These are phyloP conservation scores for Mamestra brassicae DNA, from an alignment of 2,888 invertebrate species.

Conservation along the genomic window DNA sequence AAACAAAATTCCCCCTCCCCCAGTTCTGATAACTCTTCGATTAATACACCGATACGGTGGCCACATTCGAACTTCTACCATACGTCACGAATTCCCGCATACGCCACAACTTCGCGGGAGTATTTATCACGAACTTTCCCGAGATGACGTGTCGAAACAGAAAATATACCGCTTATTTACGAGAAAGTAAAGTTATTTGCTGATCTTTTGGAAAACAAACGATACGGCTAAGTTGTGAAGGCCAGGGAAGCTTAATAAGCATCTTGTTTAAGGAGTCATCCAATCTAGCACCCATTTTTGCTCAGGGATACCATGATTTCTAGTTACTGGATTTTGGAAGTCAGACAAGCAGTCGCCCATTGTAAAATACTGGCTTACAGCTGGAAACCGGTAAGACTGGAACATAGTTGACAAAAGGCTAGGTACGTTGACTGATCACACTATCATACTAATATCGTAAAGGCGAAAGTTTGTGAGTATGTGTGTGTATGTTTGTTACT, in stretches of 20 bases:
- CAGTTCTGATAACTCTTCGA: constrained; percentile 7
- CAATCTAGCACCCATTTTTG: background rate
- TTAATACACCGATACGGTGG: constrained; percentile 37
- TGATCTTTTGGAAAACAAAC: constrained; percentile 36
- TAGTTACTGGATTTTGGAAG: background rate
- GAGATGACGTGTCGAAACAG: constrained; percentile 49
- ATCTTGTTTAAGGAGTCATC: background rate
- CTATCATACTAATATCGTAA: no score
- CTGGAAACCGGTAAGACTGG: no score
- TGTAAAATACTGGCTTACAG: no score
- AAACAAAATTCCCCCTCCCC: background rate
- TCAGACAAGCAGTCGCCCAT: no score
- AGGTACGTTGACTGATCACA: no score
- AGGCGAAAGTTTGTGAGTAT: no score
- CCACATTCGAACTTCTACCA: constrained; percentile 32
- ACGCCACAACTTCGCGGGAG: constrained; percentile 44
- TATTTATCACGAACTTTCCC: constrained; percentile 52
- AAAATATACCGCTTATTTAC: constrained; percentile 45
- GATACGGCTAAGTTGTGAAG: constrained; percentile 8
- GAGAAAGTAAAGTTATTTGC: constrained; percentile 29
- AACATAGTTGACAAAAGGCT: no score
- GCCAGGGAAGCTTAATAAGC: background rate
- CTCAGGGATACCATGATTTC: no score
- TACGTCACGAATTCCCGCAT: constrained; percentile 41
- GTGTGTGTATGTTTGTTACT: no score